Conservation (phyloP, 2,113 vertebrate genomes). For the Ramphastos sulfuratus region DNA sequence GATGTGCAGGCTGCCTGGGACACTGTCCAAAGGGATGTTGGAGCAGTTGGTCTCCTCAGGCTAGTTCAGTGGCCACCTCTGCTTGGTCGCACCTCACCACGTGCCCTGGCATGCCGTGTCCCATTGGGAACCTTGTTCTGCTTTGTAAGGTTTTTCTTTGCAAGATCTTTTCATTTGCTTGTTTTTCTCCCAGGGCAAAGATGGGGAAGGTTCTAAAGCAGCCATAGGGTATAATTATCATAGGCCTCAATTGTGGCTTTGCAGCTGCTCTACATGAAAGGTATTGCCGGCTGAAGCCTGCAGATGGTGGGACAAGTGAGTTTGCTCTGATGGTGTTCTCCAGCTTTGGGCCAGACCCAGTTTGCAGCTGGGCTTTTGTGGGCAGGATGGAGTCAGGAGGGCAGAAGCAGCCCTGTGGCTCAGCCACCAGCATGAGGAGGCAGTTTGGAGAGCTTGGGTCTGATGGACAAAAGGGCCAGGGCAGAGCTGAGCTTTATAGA, state of each 20-base stretch:
- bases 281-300: background rate
- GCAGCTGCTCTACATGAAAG: background rate
- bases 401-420: background rate
- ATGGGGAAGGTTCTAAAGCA: background rate
- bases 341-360: background rate
- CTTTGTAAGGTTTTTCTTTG: background rate
- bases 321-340: background rate
- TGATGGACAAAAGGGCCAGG: background rate
- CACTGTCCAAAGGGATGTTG: fast-evolving
- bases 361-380: background rate
- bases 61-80: fast-evolving
- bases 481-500: background rate
- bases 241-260: background rate
- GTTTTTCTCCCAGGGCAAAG: background rate
- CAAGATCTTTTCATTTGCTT: background rate
- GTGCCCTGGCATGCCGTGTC: fast-evolving
- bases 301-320: background rate
- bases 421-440: fast-evolving
- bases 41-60: background rate
- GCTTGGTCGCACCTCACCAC: fast-evolving
- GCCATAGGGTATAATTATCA: background rate
- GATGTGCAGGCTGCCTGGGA: background rate
- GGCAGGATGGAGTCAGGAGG: background rate
- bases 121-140: background rate
- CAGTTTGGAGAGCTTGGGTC: background rate